Evolutionary conservation across 2,888 invertebrate species (phyloP), one percentile per base, ranked within the genome.

Genomic region (Parnassius smintheus): DNA sequence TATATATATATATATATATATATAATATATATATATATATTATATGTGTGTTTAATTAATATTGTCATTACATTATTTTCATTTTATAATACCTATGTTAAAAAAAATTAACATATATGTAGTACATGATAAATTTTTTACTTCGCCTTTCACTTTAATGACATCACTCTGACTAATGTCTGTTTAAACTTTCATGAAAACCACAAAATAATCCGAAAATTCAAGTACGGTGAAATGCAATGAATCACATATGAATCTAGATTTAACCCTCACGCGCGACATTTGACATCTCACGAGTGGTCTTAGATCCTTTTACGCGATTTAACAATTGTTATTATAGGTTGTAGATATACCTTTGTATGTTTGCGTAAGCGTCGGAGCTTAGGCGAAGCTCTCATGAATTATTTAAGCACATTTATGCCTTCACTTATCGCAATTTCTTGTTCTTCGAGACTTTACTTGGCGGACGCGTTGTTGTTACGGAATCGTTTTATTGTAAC

Each of bases 361-460:
- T 68, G 67, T 61, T 52, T 68, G 63, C 50, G 58, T 66, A 64
- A 63, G 73, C 72, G 73, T 70, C 70, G 66, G 74, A 72, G 75
- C 74, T 83, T 83, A 82, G 81, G 80, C 78, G 78, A 81, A 76
- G 72, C 73, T 71, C 80, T 88, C 85, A 87, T 89, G 87, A 86
- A 88, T 89, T 88, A 88, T 89, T 86, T 83, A 88, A 75, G 65
- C 67, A 68, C 73, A 70, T 76, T 74, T 77, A 76, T 77, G 75
- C 74, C 75, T 75, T 76, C 74, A 71, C 72, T 74, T 81, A 72
- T 72, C 72, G 76, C 76, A 77, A 75, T 77, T 78, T 77, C 77
- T 74, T 69, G 69, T 73, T 68, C 70, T 66, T 61, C 59, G 66
- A 74, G 68, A 74, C 75, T 72, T 74, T 77, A 75, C 73, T 68